Conservation (phyloP, 2,797 vertebrate genomes). For the Microchirus variegatus region DNA sequence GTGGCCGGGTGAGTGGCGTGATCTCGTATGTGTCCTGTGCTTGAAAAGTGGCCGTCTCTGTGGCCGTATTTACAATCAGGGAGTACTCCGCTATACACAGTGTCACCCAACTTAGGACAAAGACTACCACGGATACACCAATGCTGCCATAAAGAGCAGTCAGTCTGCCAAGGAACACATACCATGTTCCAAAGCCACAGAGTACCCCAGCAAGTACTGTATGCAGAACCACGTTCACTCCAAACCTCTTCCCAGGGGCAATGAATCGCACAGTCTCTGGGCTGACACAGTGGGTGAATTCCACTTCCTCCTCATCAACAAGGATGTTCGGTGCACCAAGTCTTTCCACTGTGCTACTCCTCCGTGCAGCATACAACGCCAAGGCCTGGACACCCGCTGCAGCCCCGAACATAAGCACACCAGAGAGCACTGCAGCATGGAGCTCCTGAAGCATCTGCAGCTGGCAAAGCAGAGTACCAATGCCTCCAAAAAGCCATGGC, state of each 20-base stretch:
- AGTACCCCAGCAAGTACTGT: constrained; percentile 88
- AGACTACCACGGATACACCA: constrained; percentile 84
- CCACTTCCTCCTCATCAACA: constrained; percentile 95
- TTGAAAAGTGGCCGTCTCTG: constrained; percentile 96
- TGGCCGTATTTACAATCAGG: constrained; percentile 92
- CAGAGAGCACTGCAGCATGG: constrained; percentile 84
- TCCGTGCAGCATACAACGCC: constrained; percentile 84
- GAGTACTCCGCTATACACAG: constrained; percentile 96
- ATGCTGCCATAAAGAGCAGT: constrained; percentile 85
- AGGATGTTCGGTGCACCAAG: constrained; percentile 86
- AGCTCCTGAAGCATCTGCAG: constrained; percentile 87
- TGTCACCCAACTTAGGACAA: constrained; percentile 93
- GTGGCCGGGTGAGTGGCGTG: constrained; percentile 92
- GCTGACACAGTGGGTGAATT: constrained; percentile 92
- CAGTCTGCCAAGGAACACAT: constrained; percentile 90
- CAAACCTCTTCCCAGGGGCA: constrained; percentile 93
- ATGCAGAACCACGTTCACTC: constrained; percentile 89
- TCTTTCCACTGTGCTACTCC: constrained; percentile 85
- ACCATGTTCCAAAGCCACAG: constrained; percentile 97
- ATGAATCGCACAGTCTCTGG: constrained; percentile 94
- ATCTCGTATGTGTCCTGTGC: constrained; percentile 95
- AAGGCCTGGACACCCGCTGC: constrained; percentile 86
- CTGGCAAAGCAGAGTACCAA: constrained; percentile 91
- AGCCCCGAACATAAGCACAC: constrained; percentile 90
- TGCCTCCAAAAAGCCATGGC: constrained; percentile 93